Conservation (phyloP, 1,140 invertebrate genomes). For the Grapholita molesta region DNA sequence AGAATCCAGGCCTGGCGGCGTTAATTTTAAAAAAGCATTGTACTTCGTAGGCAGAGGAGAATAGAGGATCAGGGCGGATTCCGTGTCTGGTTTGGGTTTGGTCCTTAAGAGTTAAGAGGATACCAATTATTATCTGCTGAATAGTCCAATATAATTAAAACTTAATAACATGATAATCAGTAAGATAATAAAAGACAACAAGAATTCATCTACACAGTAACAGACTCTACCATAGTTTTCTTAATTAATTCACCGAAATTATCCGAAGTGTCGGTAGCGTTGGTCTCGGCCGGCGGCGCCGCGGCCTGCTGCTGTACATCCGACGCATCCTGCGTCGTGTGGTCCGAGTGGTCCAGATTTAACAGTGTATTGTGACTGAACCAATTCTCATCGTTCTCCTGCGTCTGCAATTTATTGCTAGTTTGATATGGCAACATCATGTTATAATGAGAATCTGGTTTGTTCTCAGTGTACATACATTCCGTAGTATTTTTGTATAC, state of each 20-base stretch:
- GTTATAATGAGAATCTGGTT: conserved; percentile 77
- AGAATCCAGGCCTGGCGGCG: too few relatives aligned
- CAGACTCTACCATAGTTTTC: conserved; percentile 94
- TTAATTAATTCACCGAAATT: conserved; percentile 96
- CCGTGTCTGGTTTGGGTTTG: too few relatives aligned
- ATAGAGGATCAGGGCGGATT: too few relatives aligned
- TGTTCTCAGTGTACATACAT: conserved; percentile 59
- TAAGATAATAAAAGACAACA: conserved; percentile 65
- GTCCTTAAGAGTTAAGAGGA: neutral
- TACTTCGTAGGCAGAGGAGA: too few relatives aligned
- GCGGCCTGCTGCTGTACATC: conserved; percentile 76
- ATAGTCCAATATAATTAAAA: conserved; percentile 64
- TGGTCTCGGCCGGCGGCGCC: conserved; percentile 34
- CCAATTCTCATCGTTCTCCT: conserved; percentile 71
- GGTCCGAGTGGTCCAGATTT: conserved; percentile 60
- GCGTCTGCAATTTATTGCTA: conserved; percentile 82
- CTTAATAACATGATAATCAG: conserved; percentile 64
- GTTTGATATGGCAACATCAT: conserved; percentile 77
- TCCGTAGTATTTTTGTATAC: conserved; percentile 63
- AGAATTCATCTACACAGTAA: conserved; percentile 83
- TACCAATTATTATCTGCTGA: conserved; percentile 8
- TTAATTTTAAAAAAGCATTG: too few relatives aligned
- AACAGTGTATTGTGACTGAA: conserved; percentile 68
- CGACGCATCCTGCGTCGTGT: conserved; percentile 83
- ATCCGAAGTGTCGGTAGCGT: conserved; percentile 73